Base-by-base conservation (phyloP, 2,797 vertebrate genomes). In the Acridotheres tristis region DNA sequence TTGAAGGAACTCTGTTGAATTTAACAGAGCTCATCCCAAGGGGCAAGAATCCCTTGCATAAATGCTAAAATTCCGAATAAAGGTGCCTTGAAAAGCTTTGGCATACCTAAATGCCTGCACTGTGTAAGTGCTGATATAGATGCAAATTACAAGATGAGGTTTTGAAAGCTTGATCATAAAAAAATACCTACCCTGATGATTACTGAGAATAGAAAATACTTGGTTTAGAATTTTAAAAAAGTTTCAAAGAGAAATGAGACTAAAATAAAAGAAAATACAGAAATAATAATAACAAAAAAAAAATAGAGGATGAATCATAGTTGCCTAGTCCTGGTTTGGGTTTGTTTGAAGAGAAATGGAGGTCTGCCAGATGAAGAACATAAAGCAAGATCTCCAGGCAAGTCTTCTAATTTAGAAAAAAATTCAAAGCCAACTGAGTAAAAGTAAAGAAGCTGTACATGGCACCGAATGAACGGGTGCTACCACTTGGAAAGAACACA, bases 1-100 rank as follows among this genome's bases (percentile, higher is more conserved):
- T 78, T 16, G 22, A 3, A 91, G 74, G 11, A 92, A 42, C 22
- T 69, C 65, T 57, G 54, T 16, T 79, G 87, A 84, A 85, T 79
- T 87, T 79, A 92, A 90, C 40, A 68, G 54, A 55, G 27, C 50
- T 95, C 48, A 69, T 83, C 73, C 54, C 66, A 81, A 80, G 72
- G 34, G 73, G 13, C 34, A 91, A 59, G 59, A 92, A 92, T 66
- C 34, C 32, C 66, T 68, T 80, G 65, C 79, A 84, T 62, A 83
- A 96, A 72, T 62, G 79, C 54, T 88, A 89, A 88, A 75, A 84
- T 81, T 86, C 85, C 79, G 69, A 85, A 95, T 72, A 54, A 83
- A 80, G 40, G 53, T n/a, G n/a, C n/a, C 40, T 61, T 72, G 36
- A 73, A 83, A 88, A 84, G 55, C 48, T 85, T 73, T 30, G 53